These are phyloP conservation scores for Trochalopteron elliotii DNA, from an alignment of 2,113 vertebrate genomes.

Conservation along the genomic window DNA sequence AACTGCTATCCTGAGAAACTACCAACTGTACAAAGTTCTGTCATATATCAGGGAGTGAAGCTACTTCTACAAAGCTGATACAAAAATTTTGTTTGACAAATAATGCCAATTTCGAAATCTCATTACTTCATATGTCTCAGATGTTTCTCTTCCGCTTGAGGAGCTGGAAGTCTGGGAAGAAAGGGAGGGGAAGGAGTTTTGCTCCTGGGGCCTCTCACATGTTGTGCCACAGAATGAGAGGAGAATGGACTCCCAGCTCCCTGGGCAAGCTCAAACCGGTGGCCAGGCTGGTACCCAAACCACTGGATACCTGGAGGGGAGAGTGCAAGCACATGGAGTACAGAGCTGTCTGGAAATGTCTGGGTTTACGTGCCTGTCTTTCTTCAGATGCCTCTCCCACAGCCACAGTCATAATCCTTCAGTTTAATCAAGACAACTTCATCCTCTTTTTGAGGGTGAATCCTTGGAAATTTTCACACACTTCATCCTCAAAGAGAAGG, in stretches of 20 bases:
- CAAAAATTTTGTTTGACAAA: background rate
- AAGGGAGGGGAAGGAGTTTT: background rate
- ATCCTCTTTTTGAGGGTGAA: background rate
- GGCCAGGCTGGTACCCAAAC: background rate
- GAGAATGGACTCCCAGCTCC: background rate
- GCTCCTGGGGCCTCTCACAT: accelerated
- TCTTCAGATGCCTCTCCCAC: background rate
- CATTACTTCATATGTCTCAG: background rate
- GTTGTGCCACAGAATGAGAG: background rate
- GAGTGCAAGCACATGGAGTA: background rate
- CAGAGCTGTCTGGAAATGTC: background rate
- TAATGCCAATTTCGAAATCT: background rate
- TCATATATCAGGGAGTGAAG: background rate
- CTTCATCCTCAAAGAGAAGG: background rate
- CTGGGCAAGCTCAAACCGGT: accelerated
- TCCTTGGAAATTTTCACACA: background rate
- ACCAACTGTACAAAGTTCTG: background rate
- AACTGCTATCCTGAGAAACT: background rate
- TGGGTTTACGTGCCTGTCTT: background rate
- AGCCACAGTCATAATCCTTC: background rate
- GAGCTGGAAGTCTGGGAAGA: background rate
- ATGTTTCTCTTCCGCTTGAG: background rate
- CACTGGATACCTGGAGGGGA: background rate
- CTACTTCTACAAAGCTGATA: background rate
- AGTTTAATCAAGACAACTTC: background rate